Conservation (phyloP, 2,797 vertebrate species). For the Pampus argenteus region DNA sequence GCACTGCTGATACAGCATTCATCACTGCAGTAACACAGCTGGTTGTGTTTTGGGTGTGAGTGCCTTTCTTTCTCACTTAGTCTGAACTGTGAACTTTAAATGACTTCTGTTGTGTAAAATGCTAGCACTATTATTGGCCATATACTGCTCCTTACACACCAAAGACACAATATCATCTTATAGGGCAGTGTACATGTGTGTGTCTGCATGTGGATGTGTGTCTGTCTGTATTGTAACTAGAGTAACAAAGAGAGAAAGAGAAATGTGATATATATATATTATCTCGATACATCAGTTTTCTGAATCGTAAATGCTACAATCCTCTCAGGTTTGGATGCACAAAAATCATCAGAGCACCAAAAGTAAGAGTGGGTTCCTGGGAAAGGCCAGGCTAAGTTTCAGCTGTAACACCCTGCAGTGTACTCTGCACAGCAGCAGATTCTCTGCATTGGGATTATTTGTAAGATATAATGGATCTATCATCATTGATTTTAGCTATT, state of each 20-base stretch:
- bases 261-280: background rate
- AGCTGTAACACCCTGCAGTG: background rate
- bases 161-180: conserved; percentile 43
- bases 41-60: conserved; percentile 82
- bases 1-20: conserved; percentile 80
- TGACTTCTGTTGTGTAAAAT: conserved; percentile 71
- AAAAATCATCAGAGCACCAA: conserved; percentile 2
- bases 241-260: background rate
- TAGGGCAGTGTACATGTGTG: background rate
- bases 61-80: conserved; percentile 65
- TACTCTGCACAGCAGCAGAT: conserved; percentile 13
- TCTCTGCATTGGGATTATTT: conserved; percentile 27
- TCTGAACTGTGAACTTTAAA: conserved; percentile 77
- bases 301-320: conserved; percentile 13
- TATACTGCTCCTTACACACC: conserved; percentile 59
- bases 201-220: background rate
- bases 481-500: conserved; percentile 47
- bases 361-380: conserved; percentile 3
- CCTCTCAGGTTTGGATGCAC: conserved; percentile 6
- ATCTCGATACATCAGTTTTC: background rate
- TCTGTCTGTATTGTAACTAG: conserved; percentile 2
- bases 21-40: conserved; percentile 82
- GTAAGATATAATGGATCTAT: conserved; percentile 24
- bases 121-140: conserved; percentile 40
- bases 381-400: conserved; percentile 1